These are phyloP conservation scores for Lumbricus terrestris DNA, from an alignment of 2,888 invertebrate genomes.

Conservation along the genomic window DNA sequence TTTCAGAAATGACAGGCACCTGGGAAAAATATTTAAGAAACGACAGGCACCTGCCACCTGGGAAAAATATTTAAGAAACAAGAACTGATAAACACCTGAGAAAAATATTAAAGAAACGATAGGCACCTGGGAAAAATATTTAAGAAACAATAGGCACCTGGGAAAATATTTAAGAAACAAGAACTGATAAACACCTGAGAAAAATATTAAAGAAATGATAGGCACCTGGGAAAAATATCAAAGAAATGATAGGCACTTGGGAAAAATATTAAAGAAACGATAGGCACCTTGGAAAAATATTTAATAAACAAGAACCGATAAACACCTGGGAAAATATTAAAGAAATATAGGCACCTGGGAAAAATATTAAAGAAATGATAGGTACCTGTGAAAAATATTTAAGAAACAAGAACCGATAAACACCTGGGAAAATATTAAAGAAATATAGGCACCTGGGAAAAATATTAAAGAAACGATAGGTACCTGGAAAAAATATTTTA, in stretches of 20 bases:
- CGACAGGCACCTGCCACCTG: background rate
- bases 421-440: constrained; percentile 63
- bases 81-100: too few species aligned
- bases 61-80: too few species aligned
- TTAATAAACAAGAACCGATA: constrained; percentile 92
- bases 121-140: constrained; percentile 69
- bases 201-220: constrained; percentile 75
- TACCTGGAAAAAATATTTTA: too few species aligned
- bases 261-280: too few species aligned
- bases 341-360: constrained; percentile 64
- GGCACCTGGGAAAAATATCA: constrained; percentile 69
- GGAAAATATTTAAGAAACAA: too few species aligned
- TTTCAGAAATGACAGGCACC: too few species aligned
- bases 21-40: constrained; percentile 43
- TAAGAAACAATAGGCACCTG: background rate
- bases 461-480: constrained; percentile 26
- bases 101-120: constrained; percentile 75
- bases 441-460: constrained; percentile 81
- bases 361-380: constrained; percentile 27
- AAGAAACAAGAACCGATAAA: too few species aligned
- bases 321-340: constrained; percentile 69
- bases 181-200: too few species aligned
- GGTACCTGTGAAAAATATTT: too few species aligned
- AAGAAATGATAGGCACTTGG: background rate
- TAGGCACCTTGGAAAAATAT: constrained; percentile 61